Evolutionary conservation across 2,113 vertebrate species (phyloP), one percentile per base, ranked within the genome.

Genomic region (Syngnathoides biaculeatus): DNA sequence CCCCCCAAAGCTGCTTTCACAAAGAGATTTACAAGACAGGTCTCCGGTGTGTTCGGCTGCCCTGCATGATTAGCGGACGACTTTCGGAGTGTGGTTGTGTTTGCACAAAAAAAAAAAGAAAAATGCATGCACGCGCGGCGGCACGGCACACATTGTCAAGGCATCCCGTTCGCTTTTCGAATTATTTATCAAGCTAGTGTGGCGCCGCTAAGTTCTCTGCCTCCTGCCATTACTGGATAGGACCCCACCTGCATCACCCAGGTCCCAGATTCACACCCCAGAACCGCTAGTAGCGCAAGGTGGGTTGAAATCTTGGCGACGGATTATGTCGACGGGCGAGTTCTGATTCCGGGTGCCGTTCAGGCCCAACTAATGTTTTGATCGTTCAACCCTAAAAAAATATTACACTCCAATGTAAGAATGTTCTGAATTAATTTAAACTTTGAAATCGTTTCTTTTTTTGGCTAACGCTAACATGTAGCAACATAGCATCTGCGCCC

Each of bases 11-110:
- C 90, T 90, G 87, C 90, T 88, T 91, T 91, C 87, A 91, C 89
- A 91, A 92, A 92, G 86, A 92, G 89, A 92, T 91, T 91, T 91
- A 92, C 90, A 91, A 90, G 89, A 90, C 90, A 90, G 88, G 84
- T 90, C 89, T 91, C 86, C 77, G 82, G 87, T 88, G 89, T 80
- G 83, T 84, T 85, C 72, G 70, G 70, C 87, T 79, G 78, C 88
- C 87, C 70, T 88, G 89, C 84, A 88, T 91, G 84, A 86, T 83
- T 82, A 87, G 86, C 68, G 80, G 79, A 68, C 39, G 72, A 17
- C 60, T 62, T 42, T 24, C 22, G 68, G 69, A 60, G 42, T 42
- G 43, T 17, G 67, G 52, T 27, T 53, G 39, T 22, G 6, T 64
- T 69, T 47, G 71, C 52, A 30, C n/a, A n/a, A n/a, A n/a, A n/a